A percentile compares a stretch with the other conserved stretches of the same genome.
Evolutionary conservation across 2,797 vertebrate genomes (phyloP).

Genomic region (Oophaga sylvatica): DNA sequence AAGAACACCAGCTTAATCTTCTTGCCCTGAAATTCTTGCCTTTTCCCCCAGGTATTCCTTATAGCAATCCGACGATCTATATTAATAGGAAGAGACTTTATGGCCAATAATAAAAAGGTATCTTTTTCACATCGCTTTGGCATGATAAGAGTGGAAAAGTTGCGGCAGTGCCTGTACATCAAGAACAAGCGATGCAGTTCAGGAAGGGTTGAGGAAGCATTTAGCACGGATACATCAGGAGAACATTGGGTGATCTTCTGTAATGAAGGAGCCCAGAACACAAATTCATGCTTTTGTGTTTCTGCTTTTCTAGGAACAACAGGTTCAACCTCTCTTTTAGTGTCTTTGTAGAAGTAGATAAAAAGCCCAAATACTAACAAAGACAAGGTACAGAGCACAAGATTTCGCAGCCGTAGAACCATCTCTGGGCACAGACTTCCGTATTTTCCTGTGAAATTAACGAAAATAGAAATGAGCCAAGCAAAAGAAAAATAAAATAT

Average conservation of each 20-base stretch:
- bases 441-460: conserved; percentile 28
- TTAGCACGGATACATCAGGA: conserved; percentile 63
- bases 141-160: conserved; percentile 70
- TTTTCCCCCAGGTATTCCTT: conserved; percentile 77
- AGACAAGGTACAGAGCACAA: conserved; percentile 56
- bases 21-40: conserved; percentile 53
- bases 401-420: conserved; percentile 63
- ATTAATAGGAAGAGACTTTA: conserved; percentile 75
- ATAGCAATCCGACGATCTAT: conserved; percentile 73
- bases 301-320: not conserved
- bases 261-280: not conserved
- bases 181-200: conserved; percentile 72
- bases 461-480: not conserved
- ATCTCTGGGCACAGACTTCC: conserved; percentile 54
- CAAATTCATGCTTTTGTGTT: rapidly evolving
- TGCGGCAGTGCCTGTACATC: conserved; percentile 76
- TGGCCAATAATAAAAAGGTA: conserved; percentile 73
- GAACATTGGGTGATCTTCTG: conserved; percentile 61
- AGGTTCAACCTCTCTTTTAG: not conserved
- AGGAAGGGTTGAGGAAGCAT: conserved; percentile 67
- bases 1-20: conserved; percentile 76
- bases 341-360: conserved; percentile 66
- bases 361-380: conserved; percentile 60
- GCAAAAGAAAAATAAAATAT: too few relatives aligned
- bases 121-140: conserved; percentile 70